Evolutionary conservation across 2,888 invertebrate genomes (phyloP).

Genomic region (Electrophaes corylata): DNA sequence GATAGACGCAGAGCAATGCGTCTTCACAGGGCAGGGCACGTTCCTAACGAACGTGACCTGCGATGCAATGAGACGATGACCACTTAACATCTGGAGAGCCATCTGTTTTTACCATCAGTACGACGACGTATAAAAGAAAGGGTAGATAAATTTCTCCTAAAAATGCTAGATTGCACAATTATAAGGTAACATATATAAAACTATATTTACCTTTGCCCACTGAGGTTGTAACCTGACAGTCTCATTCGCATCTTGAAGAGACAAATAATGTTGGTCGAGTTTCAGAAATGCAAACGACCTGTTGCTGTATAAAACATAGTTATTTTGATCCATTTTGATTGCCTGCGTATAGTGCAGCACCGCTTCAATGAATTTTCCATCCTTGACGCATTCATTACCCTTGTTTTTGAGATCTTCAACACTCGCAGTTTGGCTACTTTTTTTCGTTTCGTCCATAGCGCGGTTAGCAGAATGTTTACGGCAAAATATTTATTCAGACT

Average conservation of each 20-base stretch:
- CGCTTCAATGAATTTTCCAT: constrained; percentile 89
- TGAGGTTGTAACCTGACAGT: constrained; percentile 89
- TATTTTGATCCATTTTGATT: constrained; percentile 88
- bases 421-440: constrained; percentile 52
- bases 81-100: no score
- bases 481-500: background rate
- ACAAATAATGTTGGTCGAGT: constrained; percentile 89
- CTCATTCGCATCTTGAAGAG: constrained; percentile 91
- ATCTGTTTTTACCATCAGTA: no score
- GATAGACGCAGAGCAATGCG: no score
- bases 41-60: no score
- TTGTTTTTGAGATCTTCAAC: constrained; percentile 87
- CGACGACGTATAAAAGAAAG: no score
- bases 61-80: no score
- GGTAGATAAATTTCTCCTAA: no score
- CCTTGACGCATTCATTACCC: constrained; percentile 90
- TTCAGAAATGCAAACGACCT: constrained; percentile 92
- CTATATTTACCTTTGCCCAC: constrained; percentile 88
- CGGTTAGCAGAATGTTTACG: background rate
- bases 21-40: no score
- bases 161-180: no score
- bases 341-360: constrained; percentile 92
- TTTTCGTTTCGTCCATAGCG: constrained; percentile 68
- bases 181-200: no score
- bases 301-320: constrained; percentile 90